Percentiles rank a stretch among this genome's conserved stretches.
These are phyloP conservation scores for Stomorhina lunata DNA, from an alignment of 2,888 invertebrate species.

Conservation along the genomic window DNA sequence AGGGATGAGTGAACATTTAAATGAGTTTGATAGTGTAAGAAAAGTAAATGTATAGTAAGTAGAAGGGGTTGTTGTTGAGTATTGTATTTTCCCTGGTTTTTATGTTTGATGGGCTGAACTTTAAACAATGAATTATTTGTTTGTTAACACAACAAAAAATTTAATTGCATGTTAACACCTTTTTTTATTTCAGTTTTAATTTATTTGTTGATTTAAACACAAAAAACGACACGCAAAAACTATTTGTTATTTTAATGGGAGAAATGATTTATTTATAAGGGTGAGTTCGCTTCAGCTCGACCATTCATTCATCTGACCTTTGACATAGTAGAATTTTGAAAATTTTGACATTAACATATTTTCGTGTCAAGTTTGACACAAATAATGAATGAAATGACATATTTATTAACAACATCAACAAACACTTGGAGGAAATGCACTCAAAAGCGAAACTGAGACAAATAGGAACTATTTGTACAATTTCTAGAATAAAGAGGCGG, in stretches of 20 bases:
- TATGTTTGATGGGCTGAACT: conserved; percentile 25
- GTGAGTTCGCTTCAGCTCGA: neutral
- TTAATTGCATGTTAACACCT: conserved; percentile 67
- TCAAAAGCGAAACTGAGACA: neutral
- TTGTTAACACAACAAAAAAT: conserved; percentile 22
- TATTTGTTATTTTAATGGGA: conserved; percentile 28
- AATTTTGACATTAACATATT: conserved; percentile 63
- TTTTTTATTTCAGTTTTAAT: conserved; percentile 1
- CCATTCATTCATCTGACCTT: conserved; percentile 29
- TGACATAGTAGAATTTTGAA: conserved; percentile 15
- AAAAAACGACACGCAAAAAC: conserved; percentile 49
- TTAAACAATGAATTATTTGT: conserved; percentile 29
- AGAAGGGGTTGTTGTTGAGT: neutral
- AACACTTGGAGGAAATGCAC: neutral
- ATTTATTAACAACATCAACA: conserved; percentile 17
- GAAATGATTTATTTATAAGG: neutral
- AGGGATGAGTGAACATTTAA: neutral
- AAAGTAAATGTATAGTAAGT: neutral
- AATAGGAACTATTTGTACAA: neutral
- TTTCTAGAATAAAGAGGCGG: neutral
- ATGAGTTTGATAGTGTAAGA: neutral
- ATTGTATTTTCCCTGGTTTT: neutral
- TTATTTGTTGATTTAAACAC: conserved; percentile 20
- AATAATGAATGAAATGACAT: conserved; percentile 46
- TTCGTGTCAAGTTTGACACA: conserved; percentile 37